These are phyloP conservation scores for Hestina assimilis DNA, from an alignment of 1,140 invertebrate species.

Conservation along the genomic window DNA sequence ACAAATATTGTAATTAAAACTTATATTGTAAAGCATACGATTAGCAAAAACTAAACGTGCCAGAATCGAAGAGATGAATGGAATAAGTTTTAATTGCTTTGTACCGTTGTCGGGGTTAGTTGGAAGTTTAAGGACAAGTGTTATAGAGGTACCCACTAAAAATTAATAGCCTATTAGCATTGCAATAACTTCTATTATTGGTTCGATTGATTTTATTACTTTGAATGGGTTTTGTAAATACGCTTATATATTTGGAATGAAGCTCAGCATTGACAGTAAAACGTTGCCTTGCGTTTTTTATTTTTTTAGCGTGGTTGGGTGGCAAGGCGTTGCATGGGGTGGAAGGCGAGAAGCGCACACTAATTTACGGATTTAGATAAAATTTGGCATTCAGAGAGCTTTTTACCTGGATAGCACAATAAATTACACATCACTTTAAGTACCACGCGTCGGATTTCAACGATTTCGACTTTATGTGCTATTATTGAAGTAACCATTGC, in stretches of 20 bases:
- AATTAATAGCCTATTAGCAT: slow-evolving; percentile 13
- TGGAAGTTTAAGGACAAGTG: slow-evolving; percentile 6
- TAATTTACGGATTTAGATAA: too few species aligned
- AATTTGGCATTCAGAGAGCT: too few species aligned
- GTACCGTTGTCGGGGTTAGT: slow-evolving; percentile 7
- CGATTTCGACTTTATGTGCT: too few species aligned
- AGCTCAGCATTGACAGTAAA: too few species aligned
- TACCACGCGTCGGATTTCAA: too few species aligned
- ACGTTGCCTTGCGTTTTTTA: too few species aligned
- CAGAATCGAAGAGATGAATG: slow-evolving; percentile 25
- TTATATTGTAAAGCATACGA: slow-evolving; percentile 24
- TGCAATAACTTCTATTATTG: slow-evolving; percentile 1
- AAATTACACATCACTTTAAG: too few species aligned
- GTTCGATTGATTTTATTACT: slow-evolving; percentile 3
- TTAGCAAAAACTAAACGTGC: slow-evolving; percentile 24
- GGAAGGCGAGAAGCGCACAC: too few species aligned
- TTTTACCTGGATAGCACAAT: too few species aligned
- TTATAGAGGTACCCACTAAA: slow-evolving; percentile 13
- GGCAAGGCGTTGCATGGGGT: too few species aligned
- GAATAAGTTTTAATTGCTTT: slow-evolving; percentile 27
- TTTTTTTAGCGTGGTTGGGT: too few species aligned
- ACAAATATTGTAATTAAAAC: slow-evolving; percentile 24
- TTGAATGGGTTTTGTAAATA: neutral
- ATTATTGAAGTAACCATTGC: too few species aligned
- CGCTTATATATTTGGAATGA: neutral